phyloP scores from a whole-genome alignment of 2,113 vertebrate species.

The Hemiscyllium ocellatum region DNA sequence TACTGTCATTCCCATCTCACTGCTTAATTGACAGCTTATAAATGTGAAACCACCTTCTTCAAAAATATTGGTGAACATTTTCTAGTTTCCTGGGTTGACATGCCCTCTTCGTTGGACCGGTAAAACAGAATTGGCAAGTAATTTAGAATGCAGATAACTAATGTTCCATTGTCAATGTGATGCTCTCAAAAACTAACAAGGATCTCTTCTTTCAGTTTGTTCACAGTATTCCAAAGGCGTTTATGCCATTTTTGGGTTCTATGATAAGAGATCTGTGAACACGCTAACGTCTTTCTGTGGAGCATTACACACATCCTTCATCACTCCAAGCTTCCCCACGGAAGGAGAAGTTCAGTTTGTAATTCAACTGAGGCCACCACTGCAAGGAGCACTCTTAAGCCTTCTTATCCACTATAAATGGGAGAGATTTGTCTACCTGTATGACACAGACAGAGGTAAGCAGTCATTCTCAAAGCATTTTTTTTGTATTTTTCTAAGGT shows the following conservation, averaged over 20 bases:
- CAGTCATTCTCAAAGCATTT: neutral
- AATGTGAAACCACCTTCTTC: neutral
- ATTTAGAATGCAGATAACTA: neutral
- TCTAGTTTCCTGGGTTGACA: neutral
- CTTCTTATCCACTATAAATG: slow-evolving; percentile 86
- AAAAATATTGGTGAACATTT: neutral
- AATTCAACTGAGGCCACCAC: slow-evolving; percentile 89
- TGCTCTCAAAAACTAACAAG: neutral
- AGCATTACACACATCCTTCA: slow-evolving; percentile 91
- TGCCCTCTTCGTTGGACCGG: no score
- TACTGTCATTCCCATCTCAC: neutral
- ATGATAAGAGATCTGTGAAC: slow-evolving; percentile 97
- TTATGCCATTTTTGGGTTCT: slow-evolving; percentile 97
- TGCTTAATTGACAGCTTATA: neutral
- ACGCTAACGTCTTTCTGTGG: slow-evolving; percentile 95
- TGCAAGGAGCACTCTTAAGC: slow-evolving; percentile 80
- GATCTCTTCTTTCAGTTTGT: slow-evolving; percentile 73
- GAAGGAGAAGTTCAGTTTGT: slow-evolving; percentile 93
- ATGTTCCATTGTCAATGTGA: neutral
- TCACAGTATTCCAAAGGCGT: slow-evolving; percentile 97
- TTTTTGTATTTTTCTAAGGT: neutral
- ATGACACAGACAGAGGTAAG: slow-evolving; percentile 95
- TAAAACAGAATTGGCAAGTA: neutral
- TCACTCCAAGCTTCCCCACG: slow-evolving; percentile 91
- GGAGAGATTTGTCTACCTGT: slow-evolving; percentile 96